phyloP scores from a whole-genome alignment of 2,113 vertebrate genomes.

The Phodopus roborovskii region DNA sequence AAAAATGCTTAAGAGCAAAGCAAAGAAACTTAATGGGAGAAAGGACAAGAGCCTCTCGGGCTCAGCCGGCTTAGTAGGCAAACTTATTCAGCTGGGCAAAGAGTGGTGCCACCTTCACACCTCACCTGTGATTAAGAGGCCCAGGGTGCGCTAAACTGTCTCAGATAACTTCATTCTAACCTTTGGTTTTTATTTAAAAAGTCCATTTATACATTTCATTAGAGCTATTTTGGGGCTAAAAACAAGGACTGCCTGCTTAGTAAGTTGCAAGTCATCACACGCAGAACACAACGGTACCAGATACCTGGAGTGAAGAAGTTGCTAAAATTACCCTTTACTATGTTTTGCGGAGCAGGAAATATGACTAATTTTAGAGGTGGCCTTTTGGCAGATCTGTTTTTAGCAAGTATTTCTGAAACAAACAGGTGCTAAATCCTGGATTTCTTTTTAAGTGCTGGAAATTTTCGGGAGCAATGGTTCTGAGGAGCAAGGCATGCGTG shows the following conservation, averaged over 20 bases:
- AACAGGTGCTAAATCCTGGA: constrained; percentile 70
- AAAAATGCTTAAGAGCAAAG: background rate
- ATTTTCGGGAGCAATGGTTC: constrained; percentile 45
- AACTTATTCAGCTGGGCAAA: background rate
- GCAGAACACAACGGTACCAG: constrained; percentile 51
- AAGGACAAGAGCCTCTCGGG: accelerated
- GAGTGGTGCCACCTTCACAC: background rate
- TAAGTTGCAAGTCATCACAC: constrained; percentile 68
- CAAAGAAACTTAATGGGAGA: background rate
- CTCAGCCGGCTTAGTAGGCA: background rate
- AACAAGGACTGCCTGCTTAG: constrained; percentile 71
- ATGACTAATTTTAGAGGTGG: constrained; percentile 82
- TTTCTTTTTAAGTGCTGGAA: constrained; percentile 65
- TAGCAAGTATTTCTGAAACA: constrained; percentile 73
- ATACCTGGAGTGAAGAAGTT: constrained; percentile 76
- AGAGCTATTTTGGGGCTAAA: constrained; percentile 66
- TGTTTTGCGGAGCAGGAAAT: constrained; percentile 73
- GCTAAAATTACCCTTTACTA: constrained; percentile 85
- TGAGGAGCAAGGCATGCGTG: constrained; percentile 64
- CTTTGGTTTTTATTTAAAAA: background rate
- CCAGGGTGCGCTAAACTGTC: background rate
- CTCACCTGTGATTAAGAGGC: background rate
- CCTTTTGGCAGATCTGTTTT: constrained; percentile 80
- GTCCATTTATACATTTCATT: constrained; percentile 71
- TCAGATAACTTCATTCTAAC: constrained; percentile 45